Evolutionary conservation across 1,140 invertebrate species (phyloP).

Genomic region (Apis dorsata): DNA sequence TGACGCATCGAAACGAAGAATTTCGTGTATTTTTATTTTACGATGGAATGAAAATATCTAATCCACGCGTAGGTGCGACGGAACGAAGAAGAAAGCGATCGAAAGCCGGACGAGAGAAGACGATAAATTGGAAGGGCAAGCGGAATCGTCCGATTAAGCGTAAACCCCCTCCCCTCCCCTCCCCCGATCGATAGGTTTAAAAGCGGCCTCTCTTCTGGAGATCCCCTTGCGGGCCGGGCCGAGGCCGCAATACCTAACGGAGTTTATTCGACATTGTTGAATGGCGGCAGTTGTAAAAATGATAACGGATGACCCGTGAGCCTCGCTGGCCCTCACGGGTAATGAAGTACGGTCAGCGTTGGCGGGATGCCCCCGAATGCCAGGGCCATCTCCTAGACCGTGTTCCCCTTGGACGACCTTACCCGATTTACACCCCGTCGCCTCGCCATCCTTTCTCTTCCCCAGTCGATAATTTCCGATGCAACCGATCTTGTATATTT

Average conservation of each 20-base stretch:
- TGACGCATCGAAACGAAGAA: no score
- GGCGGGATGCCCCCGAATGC: conserved; percentile 64
- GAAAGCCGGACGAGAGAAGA: not conserved
- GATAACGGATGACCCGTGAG: conserved; percentile 80
- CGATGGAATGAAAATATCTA: no score
- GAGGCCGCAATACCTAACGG: conserved; percentile 78
- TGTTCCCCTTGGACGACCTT: conserved; percentile 59
- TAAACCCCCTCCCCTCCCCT: not conserved
- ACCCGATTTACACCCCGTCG: conserved; percentile 61
- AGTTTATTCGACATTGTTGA: conserved; percentile 81
- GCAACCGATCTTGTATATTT: not conserved
- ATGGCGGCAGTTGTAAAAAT: conserved; percentile 81
- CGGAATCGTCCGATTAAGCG: conserved; percentile 43
- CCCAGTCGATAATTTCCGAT: not conserved
- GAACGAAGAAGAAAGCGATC: not conserved
- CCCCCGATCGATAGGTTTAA: conserved; percentile 67
- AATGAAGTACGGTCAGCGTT: conserved; percentile 79
- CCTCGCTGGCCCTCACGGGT: conserved; percentile 74
- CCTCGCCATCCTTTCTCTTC: conserved; percentile 36
- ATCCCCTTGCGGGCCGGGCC: conserved; percentile 72
- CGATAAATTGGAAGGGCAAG: conserved; percentile 59
- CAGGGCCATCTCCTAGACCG: conserved; percentile 62
- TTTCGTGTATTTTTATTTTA: no score
- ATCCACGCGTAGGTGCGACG: not conserved
- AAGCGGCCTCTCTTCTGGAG: conserved; percentile 60